Percentiles rank a stretch among this genome's conserved stretches.
These are phyloP conservation scores for Rhyacophila evoluta DNA, from an alignment of 2,888 invertebrate species.

Conservation along the genomic window DNA sequence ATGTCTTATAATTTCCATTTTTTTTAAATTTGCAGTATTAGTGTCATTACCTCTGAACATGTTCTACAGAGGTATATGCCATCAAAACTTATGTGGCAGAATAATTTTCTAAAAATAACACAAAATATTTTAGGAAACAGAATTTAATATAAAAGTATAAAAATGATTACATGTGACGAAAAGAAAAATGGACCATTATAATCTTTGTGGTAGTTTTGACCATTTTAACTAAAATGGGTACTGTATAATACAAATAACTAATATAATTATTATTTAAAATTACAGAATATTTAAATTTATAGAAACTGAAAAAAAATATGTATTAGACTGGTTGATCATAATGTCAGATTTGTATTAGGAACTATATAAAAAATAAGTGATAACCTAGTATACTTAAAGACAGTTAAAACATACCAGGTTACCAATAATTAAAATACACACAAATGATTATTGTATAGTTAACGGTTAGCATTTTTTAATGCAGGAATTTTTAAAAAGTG, in stretches of 20 bases:
- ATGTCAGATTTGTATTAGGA: not conserved
- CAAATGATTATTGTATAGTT: not conserved
- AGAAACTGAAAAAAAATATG: not conserved
- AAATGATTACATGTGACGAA: not conserved
- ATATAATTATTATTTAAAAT: not conserved
- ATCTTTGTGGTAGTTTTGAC: not conserved
- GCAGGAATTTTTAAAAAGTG: not conserved
- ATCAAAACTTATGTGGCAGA: no score
- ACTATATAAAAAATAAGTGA: not conserved
- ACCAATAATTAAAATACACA: not conserved
- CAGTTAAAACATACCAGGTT: not conserved
- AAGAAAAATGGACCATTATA: not conserved
- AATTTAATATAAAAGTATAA: slow-evolving; percentile 22
- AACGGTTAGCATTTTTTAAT: not conserved
- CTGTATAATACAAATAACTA: not conserved
- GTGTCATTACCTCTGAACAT: no score
- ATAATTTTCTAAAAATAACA: not conserved
- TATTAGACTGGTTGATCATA: not conserved
- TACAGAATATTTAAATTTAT: not conserved
- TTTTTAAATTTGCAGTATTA: not conserved
- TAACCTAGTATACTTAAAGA: not conserved
- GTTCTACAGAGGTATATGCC: no score
- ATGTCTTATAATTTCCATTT: no score
- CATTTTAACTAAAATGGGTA: not conserved
- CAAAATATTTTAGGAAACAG: not conserved